phyloP scores from a whole-genome alignment of 2,888 invertebrate genomes.

The Pyrocoelia pectoralis region DNA sequence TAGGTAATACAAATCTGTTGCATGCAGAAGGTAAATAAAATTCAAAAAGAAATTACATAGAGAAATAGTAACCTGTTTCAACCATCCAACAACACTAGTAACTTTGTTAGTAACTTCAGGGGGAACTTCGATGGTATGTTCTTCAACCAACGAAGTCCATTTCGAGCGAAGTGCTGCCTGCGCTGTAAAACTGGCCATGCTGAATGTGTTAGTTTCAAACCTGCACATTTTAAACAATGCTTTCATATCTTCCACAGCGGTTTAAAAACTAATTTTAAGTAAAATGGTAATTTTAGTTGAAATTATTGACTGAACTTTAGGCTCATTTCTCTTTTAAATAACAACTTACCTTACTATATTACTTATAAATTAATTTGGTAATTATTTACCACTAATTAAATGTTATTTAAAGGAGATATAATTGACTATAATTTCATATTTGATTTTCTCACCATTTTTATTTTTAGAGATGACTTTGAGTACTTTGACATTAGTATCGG shows the following conservation, averaged over 20 bases:
- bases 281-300: too few relatives aligned
- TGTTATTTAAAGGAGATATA: not conserved
- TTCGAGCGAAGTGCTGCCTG: conserved; percentile 75
- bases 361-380: not conserved
- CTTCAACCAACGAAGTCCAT: conserved; percentile 78
- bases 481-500: not conserved
- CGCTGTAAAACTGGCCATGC: conserved; percentile 75
- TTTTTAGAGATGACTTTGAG: not conserved
- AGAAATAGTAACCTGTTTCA: conserved; percentile 71
- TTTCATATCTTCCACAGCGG: not conserved
- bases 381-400: not conserved
- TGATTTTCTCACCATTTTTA: not conserved
- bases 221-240: conserved; percentile 11
- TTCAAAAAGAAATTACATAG: not conserved
- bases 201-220: conserved; percentile 24
- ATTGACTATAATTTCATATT: conserved; percentile 1
- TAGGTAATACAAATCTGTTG: not conserved
- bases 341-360: not conserved
- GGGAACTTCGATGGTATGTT: conserved; percentile 71
- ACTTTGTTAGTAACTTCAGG: conserved; percentile 75
- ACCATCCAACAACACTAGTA: conserved; percentile 82
- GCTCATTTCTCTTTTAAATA: not conserved
- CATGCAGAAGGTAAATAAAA: not conserved
- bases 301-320: too few relatives aligned
- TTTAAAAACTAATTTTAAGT: too few relatives aligned